phyloP scores from a whole-genome alignment of 2,797 vertebrate genomes.

The Heterohyrax brucei region DNA sequence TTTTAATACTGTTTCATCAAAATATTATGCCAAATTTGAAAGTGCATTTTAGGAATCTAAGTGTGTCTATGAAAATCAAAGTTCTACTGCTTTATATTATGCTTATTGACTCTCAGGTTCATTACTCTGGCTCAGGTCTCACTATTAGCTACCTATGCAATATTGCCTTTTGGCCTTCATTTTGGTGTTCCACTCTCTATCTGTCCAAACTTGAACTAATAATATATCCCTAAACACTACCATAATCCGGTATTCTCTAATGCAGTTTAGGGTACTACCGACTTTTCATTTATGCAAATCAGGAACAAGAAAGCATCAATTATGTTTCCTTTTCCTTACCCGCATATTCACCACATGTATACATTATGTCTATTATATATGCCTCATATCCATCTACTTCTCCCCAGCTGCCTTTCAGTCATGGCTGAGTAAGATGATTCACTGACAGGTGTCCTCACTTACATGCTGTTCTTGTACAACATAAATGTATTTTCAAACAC shows the following conservation, averaged over 20 bases:
- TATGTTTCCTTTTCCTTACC: neutral
- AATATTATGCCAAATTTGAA: slow-evolving; percentile 18
- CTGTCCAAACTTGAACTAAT: neutral
- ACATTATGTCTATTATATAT: neutral
- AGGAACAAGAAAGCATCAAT: neutral
- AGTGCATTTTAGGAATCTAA: slow-evolving; percentile 13
- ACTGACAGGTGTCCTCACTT: neutral
- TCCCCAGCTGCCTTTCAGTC: neutral
- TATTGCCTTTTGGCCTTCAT: neutral
- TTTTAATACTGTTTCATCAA: neutral
- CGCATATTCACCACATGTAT: neutral
- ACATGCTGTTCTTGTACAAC: neutral
- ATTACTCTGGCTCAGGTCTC: neutral
- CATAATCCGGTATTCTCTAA: neutral
- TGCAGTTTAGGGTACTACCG: neutral
- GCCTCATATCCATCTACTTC: neutral
- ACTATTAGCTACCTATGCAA: neutral
- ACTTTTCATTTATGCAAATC: neutral
- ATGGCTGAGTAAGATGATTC: neutral
- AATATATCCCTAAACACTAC: neutral
- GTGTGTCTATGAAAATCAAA: neutral
- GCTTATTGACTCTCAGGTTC: neutral
- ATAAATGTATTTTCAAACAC: neutral
- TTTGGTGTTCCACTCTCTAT: neutral
- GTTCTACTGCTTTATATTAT: neutral